These are phyloP conservation scores for Platyura marginata DNA, from an alignment of 1,140 invertebrate genomes.

Conservation along the genomic window DNA sequence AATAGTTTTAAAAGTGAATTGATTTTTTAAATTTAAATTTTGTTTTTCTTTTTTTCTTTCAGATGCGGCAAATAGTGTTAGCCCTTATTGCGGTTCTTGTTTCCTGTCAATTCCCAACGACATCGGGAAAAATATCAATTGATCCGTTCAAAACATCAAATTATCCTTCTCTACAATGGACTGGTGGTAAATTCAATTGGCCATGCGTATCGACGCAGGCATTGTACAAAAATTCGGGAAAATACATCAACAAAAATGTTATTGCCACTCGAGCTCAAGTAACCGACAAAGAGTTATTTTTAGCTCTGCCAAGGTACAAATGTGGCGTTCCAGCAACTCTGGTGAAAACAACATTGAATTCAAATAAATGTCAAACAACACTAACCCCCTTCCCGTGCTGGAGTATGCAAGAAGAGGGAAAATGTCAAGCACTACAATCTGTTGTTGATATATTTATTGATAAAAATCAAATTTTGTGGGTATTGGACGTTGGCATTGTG, in stretches of 20 bases:
- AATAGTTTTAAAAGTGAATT: no score
- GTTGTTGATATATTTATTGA: slow-evolving; percentile 39
- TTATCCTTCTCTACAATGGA: slow-evolving; percentile 17
- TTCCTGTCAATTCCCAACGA: not conserved
- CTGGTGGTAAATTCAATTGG: slow-evolving; percentile 30
- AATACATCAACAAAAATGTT: slow-evolving; percentile 34
- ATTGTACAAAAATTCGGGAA: slow-evolving; percentile 29
- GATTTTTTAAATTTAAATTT: no score
- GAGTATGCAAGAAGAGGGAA: slow-evolving; percentile 36
- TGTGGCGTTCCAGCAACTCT: slow-evolving; percentile 33
- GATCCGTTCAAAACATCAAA: slow-evolving; percentile 6
- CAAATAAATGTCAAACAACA: slow-evolving; percentile 23
- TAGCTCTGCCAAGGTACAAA: slow-evolving; percentile 34
- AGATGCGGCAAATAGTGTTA: not conserved
- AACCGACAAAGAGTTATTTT: slow-evolving; percentile 29
- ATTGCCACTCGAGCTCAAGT: slow-evolving; percentile 35
- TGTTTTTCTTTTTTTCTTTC: not conserved
- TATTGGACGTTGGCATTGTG: slow-evolving; percentile 36
- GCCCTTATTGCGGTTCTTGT: not conserved
- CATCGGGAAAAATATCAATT: not conserved
- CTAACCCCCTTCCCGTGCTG: slow-evolving; percentile 35
- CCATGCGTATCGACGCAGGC: slow-evolving; percentile 30
- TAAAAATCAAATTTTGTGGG: slow-evolving; percentile 32
- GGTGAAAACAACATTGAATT: slow-evolving; percentile 26
- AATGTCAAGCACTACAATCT: slow-evolving; percentile 33